A percentile compares a stretch with the other conserved stretches of the same genome.
Conservation (phyloP, 2,797 vertebrate species). For the Poeciliopsis presidionis region DNA sequence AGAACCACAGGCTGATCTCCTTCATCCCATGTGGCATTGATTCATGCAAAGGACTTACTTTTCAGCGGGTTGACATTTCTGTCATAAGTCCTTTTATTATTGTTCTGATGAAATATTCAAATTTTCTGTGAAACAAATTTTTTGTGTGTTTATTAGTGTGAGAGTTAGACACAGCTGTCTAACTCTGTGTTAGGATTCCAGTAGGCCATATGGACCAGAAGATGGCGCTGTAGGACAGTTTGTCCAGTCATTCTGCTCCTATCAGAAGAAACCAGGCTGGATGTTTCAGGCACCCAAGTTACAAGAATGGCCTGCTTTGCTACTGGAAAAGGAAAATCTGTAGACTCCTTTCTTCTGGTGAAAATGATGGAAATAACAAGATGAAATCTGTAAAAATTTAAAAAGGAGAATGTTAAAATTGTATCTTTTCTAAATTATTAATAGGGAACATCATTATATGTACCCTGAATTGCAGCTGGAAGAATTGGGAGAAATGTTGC, state of each 20-base stretch:
- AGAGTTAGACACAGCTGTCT: neutral
- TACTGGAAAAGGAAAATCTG: constrained; percentile 6
- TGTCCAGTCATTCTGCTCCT: neutral
- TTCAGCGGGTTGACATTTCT: neutral
- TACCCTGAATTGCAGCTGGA: neutral
- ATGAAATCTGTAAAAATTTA: constrained; percentile 20
- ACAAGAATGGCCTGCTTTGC: neutral
- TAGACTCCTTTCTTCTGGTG: neutral
- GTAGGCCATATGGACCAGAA: constrained; percentile 4
- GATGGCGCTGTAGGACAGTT: constrained; percentile 44
- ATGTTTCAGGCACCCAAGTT: neutral
- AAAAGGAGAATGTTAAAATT: constrained; percentile 5
- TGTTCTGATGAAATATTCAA: neutral
- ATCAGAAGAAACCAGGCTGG: neutral
- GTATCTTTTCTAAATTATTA: neutral
- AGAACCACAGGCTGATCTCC: neutral
- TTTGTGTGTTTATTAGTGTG: neutral
- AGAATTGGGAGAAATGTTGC: neutral
- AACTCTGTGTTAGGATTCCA: neutral
- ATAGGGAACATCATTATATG: neutral
- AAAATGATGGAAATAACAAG: neutral
- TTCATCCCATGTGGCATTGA: neutral
- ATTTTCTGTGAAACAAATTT: neutral
- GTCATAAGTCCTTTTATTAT: neutral
- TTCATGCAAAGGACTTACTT: neutral